Percentiles rank a stretch among this genome's conserved stretches.
Evolutionary conservation across 1,140 invertebrate genomes (phyloP).

Genomic region (Littorina saxatilis): DNA sequence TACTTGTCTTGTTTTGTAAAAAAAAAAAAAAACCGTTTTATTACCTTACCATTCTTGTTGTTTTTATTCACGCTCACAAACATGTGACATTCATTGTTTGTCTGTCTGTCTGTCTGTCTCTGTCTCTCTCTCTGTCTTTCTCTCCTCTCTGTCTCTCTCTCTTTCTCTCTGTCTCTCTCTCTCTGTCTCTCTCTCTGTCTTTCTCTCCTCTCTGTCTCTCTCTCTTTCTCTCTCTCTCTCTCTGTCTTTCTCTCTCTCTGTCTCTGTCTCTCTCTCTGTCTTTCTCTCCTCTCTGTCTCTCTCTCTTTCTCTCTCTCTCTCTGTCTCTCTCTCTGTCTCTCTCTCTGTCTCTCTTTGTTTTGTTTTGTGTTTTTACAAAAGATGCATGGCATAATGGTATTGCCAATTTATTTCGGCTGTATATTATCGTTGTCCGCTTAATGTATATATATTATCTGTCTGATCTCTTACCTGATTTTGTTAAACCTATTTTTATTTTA

Average conservation of each 20-base stretch:
- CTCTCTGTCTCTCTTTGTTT: too few relatives aligned
- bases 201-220: not conserved
- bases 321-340: too few relatives aligned
- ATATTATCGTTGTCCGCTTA: too few relatives aligned
- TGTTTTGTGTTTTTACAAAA: too few relatives aligned
- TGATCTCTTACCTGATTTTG: too few relatives aligned
- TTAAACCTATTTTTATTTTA: too few relatives aligned
- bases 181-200: slow-evolving; percentile 17
- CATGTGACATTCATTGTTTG: too few relatives aligned
- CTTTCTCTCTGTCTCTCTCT: slow-evolving; percentile 20
- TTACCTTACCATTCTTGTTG: not conserved
- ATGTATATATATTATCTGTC: too few relatives aligned
- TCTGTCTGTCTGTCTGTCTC: not conserved
- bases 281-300: not conserved
- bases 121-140: slow-evolving; percentile 14
- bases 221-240: not conserved
- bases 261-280: not conserved
- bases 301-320: not conserved
- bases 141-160: slow-evolving; percentile 17
- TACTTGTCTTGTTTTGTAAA: too few relatives aligned
- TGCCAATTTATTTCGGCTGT: too few relatives aligned
- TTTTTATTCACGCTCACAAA: too few relatives aligned
- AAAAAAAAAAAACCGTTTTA: not conserved
- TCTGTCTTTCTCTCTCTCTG: not conserved
- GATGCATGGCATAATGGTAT: too few relatives aligned